These are phyloP conservation scores for Julus scanicus DNA, from an alignment of 2,888 invertebrate species.

Conservation along the genomic window DNA sequence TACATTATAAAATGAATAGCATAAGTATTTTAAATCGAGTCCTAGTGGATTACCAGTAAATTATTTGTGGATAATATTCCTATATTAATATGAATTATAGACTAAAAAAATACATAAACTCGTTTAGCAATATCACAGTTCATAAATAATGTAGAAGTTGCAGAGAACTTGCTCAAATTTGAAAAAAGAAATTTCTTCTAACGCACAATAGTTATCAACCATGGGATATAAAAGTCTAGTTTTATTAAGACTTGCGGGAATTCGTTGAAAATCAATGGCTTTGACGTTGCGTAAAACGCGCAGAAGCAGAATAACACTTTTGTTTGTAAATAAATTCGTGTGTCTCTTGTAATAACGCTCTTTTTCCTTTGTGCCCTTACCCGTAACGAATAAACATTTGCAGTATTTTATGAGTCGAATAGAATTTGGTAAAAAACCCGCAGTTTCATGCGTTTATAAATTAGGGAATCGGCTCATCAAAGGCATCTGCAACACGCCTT, in stretches of 20 bases:
- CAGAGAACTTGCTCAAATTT: background rate
- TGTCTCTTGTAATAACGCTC: background rate
- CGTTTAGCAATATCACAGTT: too few relatives aligned
- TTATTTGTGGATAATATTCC: too few relatives aligned
- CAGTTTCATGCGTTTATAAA: background rate
- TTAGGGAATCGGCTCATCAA: slow-evolving; percentile 43
- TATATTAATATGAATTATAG: too few relatives aligned
- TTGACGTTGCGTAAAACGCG: slow-evolving; percentile 29
- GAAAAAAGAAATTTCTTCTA: background rate
- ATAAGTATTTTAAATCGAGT: too few relatives aligned
- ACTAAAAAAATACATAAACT: too few relatives aligned
- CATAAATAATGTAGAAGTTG: too few relatives aligned
- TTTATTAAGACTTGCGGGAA: slow-evolving; percentile 1
- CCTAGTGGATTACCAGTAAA: too few relatives aligned
- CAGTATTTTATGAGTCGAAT: background rate
- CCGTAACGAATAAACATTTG: background rate
- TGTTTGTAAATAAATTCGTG: slow-evolving; percentile 40
- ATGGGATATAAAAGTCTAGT: background rate
- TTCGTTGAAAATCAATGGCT: slow-evolving; percentile 26
- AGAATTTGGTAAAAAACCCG: background rate
- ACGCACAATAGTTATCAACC: background rate
- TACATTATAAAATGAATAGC: too few relatives aligned
- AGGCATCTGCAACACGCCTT: slow-evolving; percentile 19
- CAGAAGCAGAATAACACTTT: slow-evolving; percentile 36
- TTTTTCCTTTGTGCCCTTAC: background rate